Conservation (phyloP, 2,797 vertebrate species). For the Malacoctenus gilli region DNA sequence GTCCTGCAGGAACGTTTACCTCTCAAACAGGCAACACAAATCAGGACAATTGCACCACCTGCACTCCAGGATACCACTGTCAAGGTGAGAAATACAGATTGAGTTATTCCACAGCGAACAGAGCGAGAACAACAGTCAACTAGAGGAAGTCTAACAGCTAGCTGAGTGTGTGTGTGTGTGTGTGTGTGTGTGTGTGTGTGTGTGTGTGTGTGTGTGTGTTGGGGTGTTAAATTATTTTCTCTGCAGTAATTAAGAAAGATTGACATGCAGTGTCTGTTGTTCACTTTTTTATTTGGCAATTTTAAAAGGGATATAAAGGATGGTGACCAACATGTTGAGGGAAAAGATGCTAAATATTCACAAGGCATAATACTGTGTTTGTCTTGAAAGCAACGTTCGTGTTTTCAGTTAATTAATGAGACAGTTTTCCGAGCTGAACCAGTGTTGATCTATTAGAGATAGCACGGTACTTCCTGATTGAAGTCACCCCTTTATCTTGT, state of each 20-base stretch:
- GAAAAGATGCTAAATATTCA: not conserved
- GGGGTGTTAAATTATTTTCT: slow-evolving; percentile 11
- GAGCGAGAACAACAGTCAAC: not conserved
- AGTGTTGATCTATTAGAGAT: too few relatives aligned
- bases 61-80: slow-evolving; percentile 86
- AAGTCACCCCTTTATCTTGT: not conserved
- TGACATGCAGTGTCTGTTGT: not conserved
- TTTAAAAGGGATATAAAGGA: too few relatives aligned
- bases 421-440: slow-evolving; percentile 10
- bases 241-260: not conserved
- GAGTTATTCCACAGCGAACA: not conserved
- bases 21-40: slow-evolving; percentile 73
- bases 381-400: slow-evolving; percentile 7
- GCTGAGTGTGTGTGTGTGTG: too few relatives aligned
- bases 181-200: too few relatives aligned
- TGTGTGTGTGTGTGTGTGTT: too few relatives aligned
- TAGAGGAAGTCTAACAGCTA: not conserved
- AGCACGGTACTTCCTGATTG: not conserved
- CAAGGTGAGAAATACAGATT: slow-evolving; percentile 57
- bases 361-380: slow-evolving; percentile 4
- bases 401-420: slow-evolving; percentile 3
- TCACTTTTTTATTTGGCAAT: too few relatives aligned
- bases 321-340: not conserved
- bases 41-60: slow-evolving; percentile 82
- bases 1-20: slow-evolving; percentile 84